Evolutionary conservation across 2,888 invertebrate species (phyloP).

Genomic region (Dryococelus australis): DNA sequence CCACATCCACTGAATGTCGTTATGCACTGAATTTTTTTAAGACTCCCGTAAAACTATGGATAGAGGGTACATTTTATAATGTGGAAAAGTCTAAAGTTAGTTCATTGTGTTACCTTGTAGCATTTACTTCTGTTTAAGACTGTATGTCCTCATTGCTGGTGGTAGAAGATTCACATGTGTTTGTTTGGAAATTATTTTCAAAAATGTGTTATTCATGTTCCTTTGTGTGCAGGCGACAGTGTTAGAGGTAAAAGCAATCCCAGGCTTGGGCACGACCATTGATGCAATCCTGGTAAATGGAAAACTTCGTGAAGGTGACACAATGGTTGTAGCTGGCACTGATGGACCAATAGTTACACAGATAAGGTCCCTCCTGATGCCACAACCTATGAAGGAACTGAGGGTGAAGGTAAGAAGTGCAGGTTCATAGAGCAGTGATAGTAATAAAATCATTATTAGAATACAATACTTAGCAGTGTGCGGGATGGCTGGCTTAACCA

Average conservation of each 20-base stretch:
- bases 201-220: neutral
- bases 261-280: conserved; percentile 97
- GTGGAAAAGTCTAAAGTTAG: no score
- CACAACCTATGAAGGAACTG: conserved; percentile 96
- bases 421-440: neutral
- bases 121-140: no score
- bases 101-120: no score
- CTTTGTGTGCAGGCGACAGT: conserved; percentile 57
- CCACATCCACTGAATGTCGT: no score
- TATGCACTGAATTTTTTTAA: no score
- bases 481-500: no score
- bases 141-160: no score
- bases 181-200: neutral
- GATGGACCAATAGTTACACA: conserved; percentile 98
- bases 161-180: neutral
- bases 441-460: no score
- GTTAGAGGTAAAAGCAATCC: conserved; percentile 87
- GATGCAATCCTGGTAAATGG: conserved; percentile 99
- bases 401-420: conserved; percentile 82
- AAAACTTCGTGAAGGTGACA: conserved; percentile 90
- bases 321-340: conserved; percentile 94
- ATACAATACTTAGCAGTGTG: no score
- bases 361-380: conserved; percentile 95
- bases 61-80: no score
- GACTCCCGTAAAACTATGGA: no score